Conservation (phyloP, 2,797 vertebrate genomes). For the Micropoecilia bifurca region DNA sequence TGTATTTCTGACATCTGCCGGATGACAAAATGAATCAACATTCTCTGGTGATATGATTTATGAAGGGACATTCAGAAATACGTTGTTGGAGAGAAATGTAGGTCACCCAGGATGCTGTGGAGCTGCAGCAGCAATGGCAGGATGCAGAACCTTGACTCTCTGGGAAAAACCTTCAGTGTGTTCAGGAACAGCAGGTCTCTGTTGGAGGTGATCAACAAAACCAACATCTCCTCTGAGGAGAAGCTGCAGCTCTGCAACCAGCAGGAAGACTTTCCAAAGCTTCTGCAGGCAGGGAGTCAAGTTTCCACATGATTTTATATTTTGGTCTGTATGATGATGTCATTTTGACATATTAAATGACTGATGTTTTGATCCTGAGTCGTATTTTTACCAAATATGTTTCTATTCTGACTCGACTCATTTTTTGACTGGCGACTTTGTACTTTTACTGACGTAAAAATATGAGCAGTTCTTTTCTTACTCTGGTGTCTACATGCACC, state of each 20-base stretch:
- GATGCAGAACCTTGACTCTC: neutral
- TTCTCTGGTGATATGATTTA: slow-evolving; percentile 6
- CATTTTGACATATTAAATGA: too few species aligned
- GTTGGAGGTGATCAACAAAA: neutral
- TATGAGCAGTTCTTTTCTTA: too few species aligned
- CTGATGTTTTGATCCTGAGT: too few species aligned
- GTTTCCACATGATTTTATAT: too few species aligned
- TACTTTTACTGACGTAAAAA: too few species aligned
- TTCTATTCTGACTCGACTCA: too few species aligned
- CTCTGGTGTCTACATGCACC: too few species aligned
- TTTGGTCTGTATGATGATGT: too few species aligned
- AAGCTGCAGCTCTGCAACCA: neutral
- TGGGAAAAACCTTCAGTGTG: neutral
- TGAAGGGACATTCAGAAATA: neutral
- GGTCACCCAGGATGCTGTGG: neutral
- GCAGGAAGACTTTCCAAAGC: neutral
- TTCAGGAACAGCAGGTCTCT: neutral
- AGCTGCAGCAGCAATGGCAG: neutral
- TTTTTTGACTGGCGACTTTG: too few species aligned
- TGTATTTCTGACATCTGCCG: neutral
- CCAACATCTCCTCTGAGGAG: neutral
- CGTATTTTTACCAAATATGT: too few species aligned
- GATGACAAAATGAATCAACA: neutral
- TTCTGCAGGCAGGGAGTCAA: neutral
- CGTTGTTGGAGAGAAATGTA: neutral